Percentiles rank a stretch among this genome's conserved stretches.
These are phyloP conservation scores for Daptonema setosum DNA, from an alignment of 2,888 invertebrate species.

Conservation along the genomic window DNA sequence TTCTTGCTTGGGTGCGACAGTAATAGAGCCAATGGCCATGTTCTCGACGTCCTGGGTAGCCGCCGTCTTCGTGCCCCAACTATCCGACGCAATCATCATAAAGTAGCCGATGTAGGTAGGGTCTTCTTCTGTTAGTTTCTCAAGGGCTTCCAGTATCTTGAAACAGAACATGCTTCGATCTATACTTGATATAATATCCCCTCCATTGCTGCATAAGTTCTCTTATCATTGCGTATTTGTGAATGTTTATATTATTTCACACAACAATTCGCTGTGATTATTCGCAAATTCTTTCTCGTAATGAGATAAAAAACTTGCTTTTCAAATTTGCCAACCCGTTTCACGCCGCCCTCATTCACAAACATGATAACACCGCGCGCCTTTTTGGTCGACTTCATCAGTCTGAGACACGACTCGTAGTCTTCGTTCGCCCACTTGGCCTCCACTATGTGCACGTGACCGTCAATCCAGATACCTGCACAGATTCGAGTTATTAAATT, in stretches of 20 bases:
- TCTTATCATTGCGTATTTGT: too few species aligned
- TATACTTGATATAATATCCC: background rate
- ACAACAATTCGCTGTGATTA: too few species aligned
- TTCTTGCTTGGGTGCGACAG: conserved; percentile 38
- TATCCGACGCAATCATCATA: conserved; percentile 48
- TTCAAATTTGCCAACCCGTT: conserved; percentile 20
- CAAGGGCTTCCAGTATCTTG: conserved; percentile 1
- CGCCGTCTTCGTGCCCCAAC: conserved; percentile 46
- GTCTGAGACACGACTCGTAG: too few species aligned
- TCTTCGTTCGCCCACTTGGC: too few species aligned
- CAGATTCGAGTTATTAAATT: too few species aligned
- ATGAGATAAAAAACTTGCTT: too few species aligned
- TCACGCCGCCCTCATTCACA: conserved; percentile 47
- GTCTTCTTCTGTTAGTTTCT: conserved; percentile 25
- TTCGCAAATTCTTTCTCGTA: too few species aligned
- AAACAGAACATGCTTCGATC: background rate
- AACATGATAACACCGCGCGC: conserved; percentile 47
- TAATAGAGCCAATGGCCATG: conserved; percentile 42
- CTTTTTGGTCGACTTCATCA: too few species aligned
- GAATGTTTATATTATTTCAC: too few species aligned
- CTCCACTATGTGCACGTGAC: too few species aligned
- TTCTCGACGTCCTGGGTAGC: conserved; percentile 41
- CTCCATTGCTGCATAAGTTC: too few species aligned
- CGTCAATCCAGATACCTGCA: too few species aligned
- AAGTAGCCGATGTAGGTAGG: conserved; percentile 30